Base-by-base conservation (phyloP, 2,113 vertebrate genomes). In the Platanista minor region DNA sequence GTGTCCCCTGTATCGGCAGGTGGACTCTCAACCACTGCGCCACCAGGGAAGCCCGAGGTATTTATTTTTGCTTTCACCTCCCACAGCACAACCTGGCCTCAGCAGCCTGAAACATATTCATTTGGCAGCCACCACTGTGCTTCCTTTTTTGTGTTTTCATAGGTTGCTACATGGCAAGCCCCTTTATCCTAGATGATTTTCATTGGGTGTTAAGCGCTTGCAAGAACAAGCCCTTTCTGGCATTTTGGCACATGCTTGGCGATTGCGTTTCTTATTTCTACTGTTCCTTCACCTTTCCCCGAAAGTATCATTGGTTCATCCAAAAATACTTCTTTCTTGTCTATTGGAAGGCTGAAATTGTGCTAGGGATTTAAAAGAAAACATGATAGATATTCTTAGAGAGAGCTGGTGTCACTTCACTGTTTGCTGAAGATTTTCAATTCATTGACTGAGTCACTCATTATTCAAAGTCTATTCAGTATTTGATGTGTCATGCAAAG, bases 391-490 rank as follows among this genome's bases (percentile, higher is more conserved):
- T 89, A 61, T 87, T 85, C 29, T 75, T 59, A n/a, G 41, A 94
- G 27, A 18, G 21, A 20, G 64, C 52, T 95, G 36, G 29, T 46
- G 62, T 83, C 36, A 71, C n/a, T 41, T 84, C 12, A 39, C 18
- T 7, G 9, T 74, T 59, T 69, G 49, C 49, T 59, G 86, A 94
- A 92, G 66, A 67, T 71, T 64, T 95, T 82, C 41, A 94, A 1
- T 72, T 82, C 33, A 95, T 66, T 80, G 36, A 74, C 46, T 0
- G 31, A 77, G 36, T 66, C 43, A 23, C 66, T 93, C 66, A 67
- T 93, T 87, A 72, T 89, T 93, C 81, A 74, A 80, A 96, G 31
- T 80, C 54, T 86, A 8, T 93, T 84, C 87, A 23, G 6, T 67
- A 84, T 87, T 83, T 12, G 46, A 64, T 64, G 20, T n/a, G 21